Percentiles rank a stretch among this genome's conserved stretches.
Evolutionary conservation across 2,888 invertebrate genomes (phyloP).

Genomic region (Dolichopus griseipennis): DNA sequence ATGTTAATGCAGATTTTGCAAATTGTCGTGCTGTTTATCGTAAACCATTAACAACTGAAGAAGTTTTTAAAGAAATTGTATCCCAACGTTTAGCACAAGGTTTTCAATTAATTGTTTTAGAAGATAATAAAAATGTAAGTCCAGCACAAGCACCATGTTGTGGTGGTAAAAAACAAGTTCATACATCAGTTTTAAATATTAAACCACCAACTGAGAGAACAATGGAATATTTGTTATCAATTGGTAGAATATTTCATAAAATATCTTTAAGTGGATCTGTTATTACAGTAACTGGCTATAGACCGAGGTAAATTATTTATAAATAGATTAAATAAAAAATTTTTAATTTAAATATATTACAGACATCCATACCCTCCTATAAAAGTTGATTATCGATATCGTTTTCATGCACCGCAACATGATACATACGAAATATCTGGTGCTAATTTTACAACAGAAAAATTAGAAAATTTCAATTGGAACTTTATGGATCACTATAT

Average conservation of each 20-base stretch:
- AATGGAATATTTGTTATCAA: slow-evolving; percentile 79
- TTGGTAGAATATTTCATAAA: slow-evolving; percentile 91
- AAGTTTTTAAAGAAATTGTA: slow-evolving; percentile 91
- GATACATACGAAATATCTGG: slow-evolving; percentile 89
- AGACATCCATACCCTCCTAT: slow-evolving; percentile 92
- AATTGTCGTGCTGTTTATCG: slow-evolving; percentile 75
- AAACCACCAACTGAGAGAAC: slow-evolving; percentile 45
- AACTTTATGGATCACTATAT: slow-evolving; percentile 96
- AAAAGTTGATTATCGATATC: slow-evolving; percentile 83
- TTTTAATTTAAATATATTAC: slow-evolving; percentile 22
- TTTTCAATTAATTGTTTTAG: slow-evolving; percentile 69
- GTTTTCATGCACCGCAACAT: slow-evolving; percentile 87
- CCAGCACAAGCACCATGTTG: slow-evolving; percentile 30
- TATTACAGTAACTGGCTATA: slow-evolving; percentile 88
- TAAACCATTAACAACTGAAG: slow-evolving; percentile 70
- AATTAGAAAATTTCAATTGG: slow-evolving; percentile 94
- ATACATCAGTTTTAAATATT: slow-evolving; percentile 32
- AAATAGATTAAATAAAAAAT: too few species aligned
- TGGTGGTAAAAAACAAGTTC: slow-evolving; percentile 34
- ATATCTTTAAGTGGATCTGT: slow-evolving; percentile 76
- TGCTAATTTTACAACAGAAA: slow-evolving; percentile 90
- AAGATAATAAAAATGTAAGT: slow-evolving; percentile 33
- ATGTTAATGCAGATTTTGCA: slow-evolving; percentile 81
- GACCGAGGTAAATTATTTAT: slow-evolving; percentile 69
- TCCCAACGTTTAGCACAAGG: slow-evolving; percentile 92